A percentile compares a stretch with the other conserved stretches of the same genome.
Evolutionary conservation across 2,888 invertebrate genomes (phyloP).

Genomic region (Poecilobothrus nobilitatus): DNA sequence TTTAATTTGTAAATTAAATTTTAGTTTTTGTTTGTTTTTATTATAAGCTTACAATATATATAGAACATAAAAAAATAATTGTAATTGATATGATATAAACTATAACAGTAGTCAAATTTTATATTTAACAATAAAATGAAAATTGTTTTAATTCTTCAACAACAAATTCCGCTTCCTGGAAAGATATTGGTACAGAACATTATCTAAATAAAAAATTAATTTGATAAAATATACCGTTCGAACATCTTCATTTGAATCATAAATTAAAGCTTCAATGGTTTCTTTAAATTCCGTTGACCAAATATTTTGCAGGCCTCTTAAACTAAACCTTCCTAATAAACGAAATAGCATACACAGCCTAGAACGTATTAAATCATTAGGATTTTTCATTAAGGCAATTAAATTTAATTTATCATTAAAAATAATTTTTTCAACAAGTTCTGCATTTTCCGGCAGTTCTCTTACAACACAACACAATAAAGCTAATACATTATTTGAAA

Average conservation of each 20-base stretch:
- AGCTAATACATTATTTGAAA: conserved; percentile 62
- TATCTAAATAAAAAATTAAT: neutral
- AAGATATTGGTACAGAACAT: conserved; percentile 15
- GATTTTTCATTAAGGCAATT: conserved; percentile 50
- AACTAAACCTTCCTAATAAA: conserved; percentile 58
- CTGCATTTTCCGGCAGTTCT: conserved; percentile 65
- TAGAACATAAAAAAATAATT: conserved; percentile 12
- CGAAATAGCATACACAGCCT: conserved; percentile 65
- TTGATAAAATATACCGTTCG: conserved; percentile 25
- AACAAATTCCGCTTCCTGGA: conserved; percentile 37
- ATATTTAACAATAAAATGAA: conserved; percentile 33
- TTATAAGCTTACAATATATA: no score
- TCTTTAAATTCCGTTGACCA: conserved; percentile 35
- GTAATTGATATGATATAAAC: no score
- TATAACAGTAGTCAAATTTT: no score
- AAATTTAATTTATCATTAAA: conserved; percentile 49
- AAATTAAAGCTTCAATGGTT: conserved; percentile 34
- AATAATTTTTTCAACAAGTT: conserved; percentile 64
- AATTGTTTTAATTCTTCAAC: conserved; percentile 41
- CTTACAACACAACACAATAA: conserved; percentile 65
- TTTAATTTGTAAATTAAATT: conserved; percentile 19
- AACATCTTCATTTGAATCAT: conserved; percentile 32
- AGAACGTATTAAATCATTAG: conserved; percentile 48
- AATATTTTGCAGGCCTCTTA: conserved; percentile 50
- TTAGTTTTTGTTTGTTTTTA: no score